Base-by-base conservation (phyloP, 2,113 vertebrate species). In the Saguinus imperator region DNA sequence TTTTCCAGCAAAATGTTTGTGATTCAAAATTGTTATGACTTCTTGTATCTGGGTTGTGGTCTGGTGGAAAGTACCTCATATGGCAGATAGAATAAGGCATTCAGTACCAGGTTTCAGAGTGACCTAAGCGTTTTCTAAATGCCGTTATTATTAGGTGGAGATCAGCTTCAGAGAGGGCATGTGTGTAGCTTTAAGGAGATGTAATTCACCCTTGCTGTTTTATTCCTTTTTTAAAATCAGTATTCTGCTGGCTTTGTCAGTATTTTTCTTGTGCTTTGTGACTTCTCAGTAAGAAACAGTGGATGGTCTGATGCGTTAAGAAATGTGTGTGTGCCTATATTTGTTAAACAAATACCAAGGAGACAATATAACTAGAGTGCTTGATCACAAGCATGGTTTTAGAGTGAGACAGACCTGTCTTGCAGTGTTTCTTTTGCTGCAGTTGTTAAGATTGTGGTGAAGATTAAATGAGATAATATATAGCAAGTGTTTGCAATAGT, bases 41-140 rank as follows among this genome's bases (percentile, higher is more conserved):
- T 64, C 37, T 52, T 6, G 4, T 8, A 0, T 50, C 45, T 80
- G 50, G 55, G 25, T 23, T 16, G 2, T 27, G 4, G 35, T 75
- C 43, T 58, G 58, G 25, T 6, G n/a, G 84, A 61, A 50, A 55
- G 52, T 6, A 0, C 25, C 14, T 3, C 0, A 0, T 2, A 0
- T 4, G 2, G 16, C 17, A 16, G 0, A 2, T 5, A 14, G 8
- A 21, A 45, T 0, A 9, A 45, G 50, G 7, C 6, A 0, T 4
- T 23, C 14, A 9, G 66, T 12, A 0, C 25, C 1, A 45, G 40
- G 16, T 3, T 27, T 6, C 0, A 18, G 68, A 27, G 0, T 20
- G 73, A 23, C 25, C 29, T 6, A 1, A 10, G 5, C 52, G 12
- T 57, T 75, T 64, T 23, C 21, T 21, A 23, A 0, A 6, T 25